Evolutionary conservation across 2,113 vertebrate species (phyloP).

Genomic region (Pomatorhinus ruficollis): DNA sequence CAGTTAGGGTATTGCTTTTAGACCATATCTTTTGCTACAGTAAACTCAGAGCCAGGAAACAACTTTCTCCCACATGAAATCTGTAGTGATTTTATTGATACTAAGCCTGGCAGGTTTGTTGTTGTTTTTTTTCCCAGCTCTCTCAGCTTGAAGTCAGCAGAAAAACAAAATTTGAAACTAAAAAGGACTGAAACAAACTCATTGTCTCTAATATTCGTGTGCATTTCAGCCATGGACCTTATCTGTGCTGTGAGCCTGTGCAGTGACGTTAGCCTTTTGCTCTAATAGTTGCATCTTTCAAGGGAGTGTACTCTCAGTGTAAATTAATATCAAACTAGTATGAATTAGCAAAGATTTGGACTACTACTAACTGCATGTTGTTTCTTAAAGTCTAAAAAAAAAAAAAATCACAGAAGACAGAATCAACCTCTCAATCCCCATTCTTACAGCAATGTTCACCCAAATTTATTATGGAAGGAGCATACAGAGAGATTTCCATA

Average conservation of each 20-base stretch:
- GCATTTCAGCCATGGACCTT: background rate
- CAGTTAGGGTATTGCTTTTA: background rate
- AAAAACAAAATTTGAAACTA: background rate
- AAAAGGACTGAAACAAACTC: background rate
- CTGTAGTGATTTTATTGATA: background rate
- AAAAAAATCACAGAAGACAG: background rate
- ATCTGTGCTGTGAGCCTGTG: background rate
- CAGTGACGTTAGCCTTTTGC: background rate
- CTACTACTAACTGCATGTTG: background rate
- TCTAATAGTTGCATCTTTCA: background rate
- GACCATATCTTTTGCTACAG: background rate
- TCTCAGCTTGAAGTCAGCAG: background rate
- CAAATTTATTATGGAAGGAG: background rate
- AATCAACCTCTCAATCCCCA: background rate
- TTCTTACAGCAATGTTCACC: background rate
- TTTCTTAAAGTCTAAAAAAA: background rate
- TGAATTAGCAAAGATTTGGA: background rate
- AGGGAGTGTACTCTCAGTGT: background rate
- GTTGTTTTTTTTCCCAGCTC: background rate
- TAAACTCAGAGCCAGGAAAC: background rate
- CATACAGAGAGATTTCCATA: background rate
- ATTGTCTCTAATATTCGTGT: background rate
- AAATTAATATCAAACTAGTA: constrained; percentile 5
- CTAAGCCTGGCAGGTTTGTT: background rate
- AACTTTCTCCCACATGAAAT: background rate